Conservation (phyloP, 1,140 invertebrate species). For the Aleiodes sp. region DNA sequence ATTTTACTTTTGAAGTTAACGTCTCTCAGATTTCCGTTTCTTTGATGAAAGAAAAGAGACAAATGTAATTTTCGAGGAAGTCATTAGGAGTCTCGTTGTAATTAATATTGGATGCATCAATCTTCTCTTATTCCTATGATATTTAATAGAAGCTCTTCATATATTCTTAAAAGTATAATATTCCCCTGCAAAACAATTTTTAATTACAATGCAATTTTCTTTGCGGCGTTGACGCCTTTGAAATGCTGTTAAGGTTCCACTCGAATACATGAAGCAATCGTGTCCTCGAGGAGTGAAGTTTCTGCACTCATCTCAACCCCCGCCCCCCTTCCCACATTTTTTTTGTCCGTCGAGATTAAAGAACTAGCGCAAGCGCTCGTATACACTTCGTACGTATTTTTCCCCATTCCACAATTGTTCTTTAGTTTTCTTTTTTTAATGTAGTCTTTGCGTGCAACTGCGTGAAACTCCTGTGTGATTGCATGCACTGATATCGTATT, state of each 20-base stretch:
- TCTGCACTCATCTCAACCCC: slow-evolving; percentile 2
- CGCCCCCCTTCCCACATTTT: slow-evolving; percentile 31
- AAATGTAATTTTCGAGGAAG: not conserved
- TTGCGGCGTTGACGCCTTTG: slow-evolving; percentile 56
- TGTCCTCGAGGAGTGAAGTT: slow-evolving; percentile 42
- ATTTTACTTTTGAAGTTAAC: not conserved
- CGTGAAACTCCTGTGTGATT: slow-evolving; percentile 46
- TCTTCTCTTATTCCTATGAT: slow-evolving; percentile 1
- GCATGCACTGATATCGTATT: slow-evolving; percentile 37
- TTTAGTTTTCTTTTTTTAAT: not conserved
- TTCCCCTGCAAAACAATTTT: slow-evolving; percentile 43
- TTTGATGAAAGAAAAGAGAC: not conserved
- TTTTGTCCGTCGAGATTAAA: slow-evolving; percentile 65
- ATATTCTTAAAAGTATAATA: not conserved
- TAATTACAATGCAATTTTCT: slow-evolving; percentile 66
- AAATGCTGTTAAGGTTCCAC: slow-evolving; percentile 63
- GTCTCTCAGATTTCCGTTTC: not conserved
- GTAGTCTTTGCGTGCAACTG: slow-evolving; percentile 35
- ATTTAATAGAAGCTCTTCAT: not conserved
- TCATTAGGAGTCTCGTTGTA: slow-evolving; percentile 18
- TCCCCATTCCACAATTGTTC: not conserved
- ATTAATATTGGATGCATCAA: slow-evolving; percentile 17
- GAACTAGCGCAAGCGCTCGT: slow-evolving; percentile 47
- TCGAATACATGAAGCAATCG: slow-evolving; percentile 65
- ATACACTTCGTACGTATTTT: slow-evolving; percentile 19